Base-by-base conservation (phyloP, 2,797 vertebrate species). In the Trachops cirrhosus region DNA sequence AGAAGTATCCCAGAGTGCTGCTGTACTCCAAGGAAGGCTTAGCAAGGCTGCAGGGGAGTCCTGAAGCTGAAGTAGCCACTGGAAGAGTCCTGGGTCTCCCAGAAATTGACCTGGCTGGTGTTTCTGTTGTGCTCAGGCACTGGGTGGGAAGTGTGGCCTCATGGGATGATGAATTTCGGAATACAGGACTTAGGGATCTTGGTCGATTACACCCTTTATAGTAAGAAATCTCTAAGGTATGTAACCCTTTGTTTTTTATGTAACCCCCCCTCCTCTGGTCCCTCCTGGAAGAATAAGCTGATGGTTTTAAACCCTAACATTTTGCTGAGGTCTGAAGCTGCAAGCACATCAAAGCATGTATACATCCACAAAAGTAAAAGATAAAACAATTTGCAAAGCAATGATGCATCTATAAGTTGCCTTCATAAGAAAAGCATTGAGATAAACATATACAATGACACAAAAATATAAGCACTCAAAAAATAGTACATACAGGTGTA, bases 321-420 rank as follows among this genome's bases (percentile, higher is more conserved):
- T 92, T 87, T 75, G 34, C 16, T 52, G 54, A 93, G 7, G 52
- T 79, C 34, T 84, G 77, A 94, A 84, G 79, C 34, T 67, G 3
- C 7, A 93, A 21, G 34, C 26, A 62, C 21, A 32, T 46, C 39
- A 90, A 87, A 90, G 7, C 54, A 34, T 52, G 32, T 32, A 22
- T 54, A 64, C 9, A 74, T 44, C 34, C 32, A 32, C 29, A 75
- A 70, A 88, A 89, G 67, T 78, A 46, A 67, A 89, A 86, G 57
- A 73, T 14, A 67, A 96, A 84, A 46, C 18, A 92, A 41, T 86
- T 70, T 70, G 29, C n/a, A 94, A 70, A 74, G 44, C 3, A 78
- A 9, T 46, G 39, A 77, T 80, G n/a, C 59, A 73, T 89, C 14
- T 15, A n/a, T 52, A 73, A 71, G 9, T 71, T 92, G 64, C 26